These are phyloP conservation scores for Eudemis profundana DNA, from an alignment of 2,888 invertebrate species.

Conservation along the genomic window DNA sequence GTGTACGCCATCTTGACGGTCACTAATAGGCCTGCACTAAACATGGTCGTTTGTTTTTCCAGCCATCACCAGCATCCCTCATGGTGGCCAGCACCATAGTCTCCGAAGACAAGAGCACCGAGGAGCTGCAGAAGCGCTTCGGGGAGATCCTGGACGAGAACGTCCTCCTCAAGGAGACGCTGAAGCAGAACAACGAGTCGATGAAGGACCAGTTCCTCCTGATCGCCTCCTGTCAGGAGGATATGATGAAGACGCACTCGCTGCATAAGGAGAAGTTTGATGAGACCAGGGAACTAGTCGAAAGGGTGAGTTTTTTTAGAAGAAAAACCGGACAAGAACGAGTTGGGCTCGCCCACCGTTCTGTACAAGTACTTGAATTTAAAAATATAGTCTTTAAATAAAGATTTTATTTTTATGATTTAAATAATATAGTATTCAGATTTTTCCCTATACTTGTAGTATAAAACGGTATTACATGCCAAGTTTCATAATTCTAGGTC, in stretches of 20 bases:
- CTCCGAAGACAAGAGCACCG: constrained; percentile 71
- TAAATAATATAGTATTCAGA: too few relatives aligned
- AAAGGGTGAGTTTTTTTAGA: constrained; percentile 68
- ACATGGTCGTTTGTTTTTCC: constrained; percentile 47
- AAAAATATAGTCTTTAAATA: too few relatives aligned
- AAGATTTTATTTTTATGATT: too few relatives aligned
- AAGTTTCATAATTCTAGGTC: too few relatives aligned
- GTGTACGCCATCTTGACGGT: too few relatives aligned
- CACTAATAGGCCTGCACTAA: too few relatives aligned
- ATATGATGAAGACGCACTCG: constrained; percentile 86
- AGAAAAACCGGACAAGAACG: too few relatives aligned
- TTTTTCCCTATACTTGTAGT: too few relatives aligned
- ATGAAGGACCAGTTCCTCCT: constrained; percentile 88
- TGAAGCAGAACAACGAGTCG: constrained; percentile 87
- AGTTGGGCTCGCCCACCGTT: too few relatives aligned
- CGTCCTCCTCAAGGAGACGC: constrained; percentile 84
- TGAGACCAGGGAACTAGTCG: constrained; percentile 86
- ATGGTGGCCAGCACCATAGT: constrained; percentile 79
- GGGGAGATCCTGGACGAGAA: constrained; percentile 85
- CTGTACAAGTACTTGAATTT: too few relatives aligned
- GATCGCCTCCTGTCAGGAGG: constrained; percentile 87
- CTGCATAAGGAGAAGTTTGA: constrained; percentile 88
- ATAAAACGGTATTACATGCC: too few relatives aligned
- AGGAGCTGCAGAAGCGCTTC: constrained; percentile 81
- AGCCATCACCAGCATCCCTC: constrained; percentile 77